phyloP scores from a whole-genome alignment of 2,888 invertebrate genomes.

The Orchestes rusci region DNA sequence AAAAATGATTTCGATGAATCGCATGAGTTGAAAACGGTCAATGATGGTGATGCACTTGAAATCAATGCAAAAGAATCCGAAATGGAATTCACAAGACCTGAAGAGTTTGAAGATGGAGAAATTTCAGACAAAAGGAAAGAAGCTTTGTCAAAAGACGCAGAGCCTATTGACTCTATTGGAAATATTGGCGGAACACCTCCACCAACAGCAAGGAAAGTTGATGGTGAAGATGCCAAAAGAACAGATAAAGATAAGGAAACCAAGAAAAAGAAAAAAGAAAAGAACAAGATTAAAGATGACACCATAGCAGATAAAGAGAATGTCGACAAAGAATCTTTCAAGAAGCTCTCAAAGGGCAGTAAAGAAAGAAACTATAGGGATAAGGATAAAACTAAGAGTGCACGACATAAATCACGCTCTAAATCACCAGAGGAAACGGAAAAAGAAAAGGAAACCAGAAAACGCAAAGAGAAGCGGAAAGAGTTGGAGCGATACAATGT shows the following conservation, averaged over 20 bases:
- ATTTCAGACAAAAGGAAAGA: slow-evolving; percentile 46
- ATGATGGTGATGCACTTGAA: slow-evolving; percentile 43
- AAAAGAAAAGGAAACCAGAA: slow-evolving; percentile 41
- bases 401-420: slow-evolving; percentile 41
- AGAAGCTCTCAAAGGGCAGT: slow-evolving; percentile 47
- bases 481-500: slow-evolving; percentile 81
- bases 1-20: slow-evolving; percentile 58
- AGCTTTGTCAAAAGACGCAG: slow-evolving; percentile 7
- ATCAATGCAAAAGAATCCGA: slow-evolving; percentile 45
- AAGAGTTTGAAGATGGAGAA: slow-evolving; percentile 53
- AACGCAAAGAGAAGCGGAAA: slow-evolving; percentile 59
- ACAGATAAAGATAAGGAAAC: slow-evolving; percentile 27
- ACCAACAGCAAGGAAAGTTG: no score
- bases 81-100: slow-evolving; percentile 42
- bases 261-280: slow-evolving; percentile 42
- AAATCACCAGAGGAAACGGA: slow-evolving; percentile 27
- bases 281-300: slow-evolving; percentile 37
- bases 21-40: slow-evolving; percentile 41
- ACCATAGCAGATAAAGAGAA: slow-evolving; percentile 40
- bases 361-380: slow-evolving; percentile 75
- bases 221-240: no score
- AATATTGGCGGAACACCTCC: neutral
- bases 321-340: slow-evolving; percentile 50
- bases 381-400: slow-evolving; percentile 43
- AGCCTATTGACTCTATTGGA: slow-evolving; percentile 26